Base-by-base conservation (phyloP, 2,888 invertebrate species). In the Aphelenchoides bicaudatus region DNA sequence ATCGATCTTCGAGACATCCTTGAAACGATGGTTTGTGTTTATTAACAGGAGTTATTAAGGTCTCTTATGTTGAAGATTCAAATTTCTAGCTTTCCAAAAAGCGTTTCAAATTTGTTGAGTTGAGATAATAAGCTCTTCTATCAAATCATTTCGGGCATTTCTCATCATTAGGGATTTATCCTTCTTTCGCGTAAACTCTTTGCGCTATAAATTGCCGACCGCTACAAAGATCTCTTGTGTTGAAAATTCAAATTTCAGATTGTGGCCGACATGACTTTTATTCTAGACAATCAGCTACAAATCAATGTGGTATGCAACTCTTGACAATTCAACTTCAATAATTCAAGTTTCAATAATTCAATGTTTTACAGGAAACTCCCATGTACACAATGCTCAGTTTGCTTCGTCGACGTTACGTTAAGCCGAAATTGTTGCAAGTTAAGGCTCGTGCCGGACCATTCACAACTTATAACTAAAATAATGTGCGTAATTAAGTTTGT, bases 201-300 rank as follows among this genome's bases (percentile, higher is more conserved):
- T n/a, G n/a, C n/a, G n/a, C n/a, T n/a, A n/a, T n/a, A n/a, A n/a
- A n/a, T n/a, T n/a, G n/a, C n/a, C n/a, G n/a, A n/a, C n/a, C n/a
- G n/a, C n/a, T n/a, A n/a, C n/a, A n/a, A n/a, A n/a, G n/a, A n/a
- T n/a, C n/a, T n/a, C n/a, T n/a, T n/a, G n/a, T n/a, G n/a, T n/a
- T n/a, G n/a, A n/a, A n/a, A n/a, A n/a, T n/a, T n/a, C n/a, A n/a
- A n/a, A n/a, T n/a, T n/a, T n/a, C n/a, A n/a, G n/a, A 51, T 51
- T 39, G 27, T 51, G 23, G 52, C 52, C 21, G 52, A 51, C 38
- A 27, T 51, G 52, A 51, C 52, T 19, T 51, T 51, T 27, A 51
- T 51, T 16, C 52, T 51, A 2, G 2, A 34, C 52, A 39, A 51
- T 16, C 16, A 51, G 16, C 52, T 51, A 21, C 52, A 51, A n/a